Conservation (phyloP, 2,113 vertebrate genomes). For the Ornithorhynchus anatinus region DNA sequence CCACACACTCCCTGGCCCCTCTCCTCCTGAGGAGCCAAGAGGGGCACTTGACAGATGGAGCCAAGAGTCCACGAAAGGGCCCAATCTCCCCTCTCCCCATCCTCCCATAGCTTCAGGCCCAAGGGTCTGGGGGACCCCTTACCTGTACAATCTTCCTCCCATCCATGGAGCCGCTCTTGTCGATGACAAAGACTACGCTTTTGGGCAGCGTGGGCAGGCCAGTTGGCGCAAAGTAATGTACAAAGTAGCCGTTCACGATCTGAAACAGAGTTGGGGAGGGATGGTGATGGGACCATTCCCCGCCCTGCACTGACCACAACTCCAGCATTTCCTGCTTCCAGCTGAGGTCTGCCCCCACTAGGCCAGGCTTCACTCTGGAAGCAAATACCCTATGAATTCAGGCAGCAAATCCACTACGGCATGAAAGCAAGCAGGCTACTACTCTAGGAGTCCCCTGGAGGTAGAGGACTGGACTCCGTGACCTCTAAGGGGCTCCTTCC, state of each 20-base stretch:
- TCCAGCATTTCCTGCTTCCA: neutral
- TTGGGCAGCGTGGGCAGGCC: conserved; percentile 81
- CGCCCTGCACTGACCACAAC: neutral
- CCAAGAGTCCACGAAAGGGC: too few relatives aligned
- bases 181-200: conserved; percentile 90
- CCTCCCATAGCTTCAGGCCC: too few relatives aligned
- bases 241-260: conserved; percentile 86
- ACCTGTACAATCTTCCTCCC: conserved; percentile 91
- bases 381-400: too few relatives aligned
- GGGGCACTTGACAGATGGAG: too few relatives aligned
- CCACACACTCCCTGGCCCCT: neutral
- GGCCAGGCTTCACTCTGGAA: neutral
- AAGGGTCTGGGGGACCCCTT: neutral
- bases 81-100: neutral
- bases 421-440: too few relatives aligned
- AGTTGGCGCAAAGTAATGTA: conserved; percentile 89
- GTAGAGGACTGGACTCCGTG: too few relatives aligned
- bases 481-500: too few relatives aligned
- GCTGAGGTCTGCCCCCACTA: neutral
- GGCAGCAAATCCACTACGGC: too few relatives aligned
- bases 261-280: conserved; percentile 46
- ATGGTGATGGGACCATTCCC: neutral
- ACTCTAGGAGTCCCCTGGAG: too few relatives aligned
- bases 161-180: conserved; percentile 87
- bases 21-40: too few relatives aligned